Conservation (phyloP, 1,140 invertebrate species). For the Lepidurus apus region DNA sequence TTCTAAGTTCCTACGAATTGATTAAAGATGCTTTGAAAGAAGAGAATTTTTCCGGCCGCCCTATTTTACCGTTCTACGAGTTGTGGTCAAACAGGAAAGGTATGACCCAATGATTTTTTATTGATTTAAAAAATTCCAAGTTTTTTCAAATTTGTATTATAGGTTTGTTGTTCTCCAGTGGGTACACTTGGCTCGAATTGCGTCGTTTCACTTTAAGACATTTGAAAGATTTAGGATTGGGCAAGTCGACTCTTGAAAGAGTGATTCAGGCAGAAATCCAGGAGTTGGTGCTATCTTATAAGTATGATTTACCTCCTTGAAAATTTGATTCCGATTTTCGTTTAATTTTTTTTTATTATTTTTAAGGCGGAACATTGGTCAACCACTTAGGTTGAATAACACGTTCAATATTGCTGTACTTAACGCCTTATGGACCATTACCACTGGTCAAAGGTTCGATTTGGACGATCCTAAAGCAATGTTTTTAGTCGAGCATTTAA, state of each 20-base stretch:
- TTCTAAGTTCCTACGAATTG: slow-evolving; percentile 24
- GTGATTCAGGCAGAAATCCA: slow-evolving; percentile 36
- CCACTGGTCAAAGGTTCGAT: no score
- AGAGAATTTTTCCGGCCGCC: slow-evolving; percentile 31
- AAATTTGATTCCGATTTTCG: background rate
- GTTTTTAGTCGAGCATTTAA: no score
- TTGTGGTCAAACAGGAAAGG: no score
- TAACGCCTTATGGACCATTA: no score
- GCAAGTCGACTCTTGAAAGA: slow-evolving; percentile 36
- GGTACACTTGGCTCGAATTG: slow-evolving; percentile 36
- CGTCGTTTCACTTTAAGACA: slow-evolving; percentile 36
- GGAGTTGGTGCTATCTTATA: slow-evolving; percentile 29
- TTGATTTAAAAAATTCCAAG: background rate
- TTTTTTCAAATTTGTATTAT: background rate
- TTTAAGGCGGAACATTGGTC: no score
- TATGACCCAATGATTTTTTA: no score
- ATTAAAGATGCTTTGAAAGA: slow-evolving; percentile 35
- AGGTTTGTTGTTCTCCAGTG: slow-evolving; percentile 36
- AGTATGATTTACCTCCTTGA: background rate
- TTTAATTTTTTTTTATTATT: background rate
- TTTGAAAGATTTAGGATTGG: slow-evolving; percentile 38
- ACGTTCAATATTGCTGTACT: no score
- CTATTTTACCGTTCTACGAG: background rate
- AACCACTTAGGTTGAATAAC: no score
- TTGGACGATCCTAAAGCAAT: no score